phyloP scores from a whole-genome alignment of 2,113 vertebrate species.

The Calidris pygmaea region DNA sequence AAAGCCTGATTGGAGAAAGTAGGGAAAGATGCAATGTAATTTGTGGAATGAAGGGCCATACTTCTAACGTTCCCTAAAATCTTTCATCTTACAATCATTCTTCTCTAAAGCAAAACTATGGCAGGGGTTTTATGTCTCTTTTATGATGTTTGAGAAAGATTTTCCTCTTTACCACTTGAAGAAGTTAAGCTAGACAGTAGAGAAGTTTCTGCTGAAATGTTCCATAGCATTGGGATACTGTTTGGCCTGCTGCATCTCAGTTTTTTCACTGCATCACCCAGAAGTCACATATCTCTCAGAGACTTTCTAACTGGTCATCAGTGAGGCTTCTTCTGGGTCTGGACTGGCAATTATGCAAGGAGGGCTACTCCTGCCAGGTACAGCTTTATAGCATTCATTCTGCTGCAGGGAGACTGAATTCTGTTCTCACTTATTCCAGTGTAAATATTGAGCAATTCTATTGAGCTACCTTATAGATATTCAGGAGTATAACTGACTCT shows the following conservation, averaged over 20 bases:
- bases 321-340: neutral
- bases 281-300: neutral
- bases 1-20: neutral
- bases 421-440: neutral
- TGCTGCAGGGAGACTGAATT: neutral
- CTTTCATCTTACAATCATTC: neutral
- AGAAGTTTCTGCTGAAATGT: neutral
- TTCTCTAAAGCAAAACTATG: neutral
- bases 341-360: neutral
- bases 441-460: neutral
- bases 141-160: neutral
- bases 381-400: neutral
- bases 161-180: neutral
- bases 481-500: neutral
- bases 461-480: neutral
- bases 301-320: neutral
- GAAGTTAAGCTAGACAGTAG: neutral
- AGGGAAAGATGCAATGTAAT: neutral
- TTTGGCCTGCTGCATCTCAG: neutral
- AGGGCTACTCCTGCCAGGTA: neutral
- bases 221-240: neutral
- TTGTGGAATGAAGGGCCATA: neutral
- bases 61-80: neutral
- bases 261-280: neutral
- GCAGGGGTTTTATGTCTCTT: neutral